A percentile compares a stretch with the other conserved stretches of the same genome.
These are phyloP conservation scores for Watsonalla cultraria DNA, from an alignment of 2,888 invertebrate species.

Conservation along the genomic window DNA sequence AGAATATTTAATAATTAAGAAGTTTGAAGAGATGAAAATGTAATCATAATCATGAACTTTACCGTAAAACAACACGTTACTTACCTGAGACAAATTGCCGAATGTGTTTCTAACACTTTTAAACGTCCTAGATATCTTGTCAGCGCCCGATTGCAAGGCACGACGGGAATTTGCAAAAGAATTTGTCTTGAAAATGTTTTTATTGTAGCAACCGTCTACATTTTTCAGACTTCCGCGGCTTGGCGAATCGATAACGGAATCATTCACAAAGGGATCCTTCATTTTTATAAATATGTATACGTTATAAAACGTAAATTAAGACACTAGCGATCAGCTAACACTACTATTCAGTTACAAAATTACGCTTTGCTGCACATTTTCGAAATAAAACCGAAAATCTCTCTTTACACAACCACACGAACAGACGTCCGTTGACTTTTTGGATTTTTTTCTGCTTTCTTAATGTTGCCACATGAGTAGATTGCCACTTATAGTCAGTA, in stretches of 20 bases:
- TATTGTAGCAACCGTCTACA: conserved; percentile 67
- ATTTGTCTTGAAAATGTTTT: conserved; percentile 61
- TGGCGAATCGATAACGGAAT: conserved; percentile 67
- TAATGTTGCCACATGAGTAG: conserved; percentile 21
- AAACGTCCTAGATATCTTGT: conserved; percentile 82
- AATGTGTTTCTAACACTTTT: conserved; percentile 82
- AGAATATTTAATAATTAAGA: too few relatives aligned
- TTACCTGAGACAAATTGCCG: conserved; percentile 83
- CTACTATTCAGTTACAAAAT: conserved; percentile 11
- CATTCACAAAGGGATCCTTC: conserved; percentile 68
- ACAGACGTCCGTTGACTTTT: conserved; percentile 34
- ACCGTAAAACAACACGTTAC: conserved; percentile 39
- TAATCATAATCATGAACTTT: too few relatives aligned
- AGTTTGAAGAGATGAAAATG: too few relatives aligned
- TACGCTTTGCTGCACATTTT: conserved; percentile 38
- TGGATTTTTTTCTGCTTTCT: conserved; percentile 25
- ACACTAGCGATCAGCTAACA: conserved; percentile 7
- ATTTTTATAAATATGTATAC: conserved; percentile 34
- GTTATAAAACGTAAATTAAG: conserved; percentile 8
- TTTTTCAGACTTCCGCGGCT: conserved; percentile 60
- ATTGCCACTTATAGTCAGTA: too few relatives aligned
- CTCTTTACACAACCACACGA: conserved; percentile 27
- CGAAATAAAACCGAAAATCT: conserved; percentile 28
- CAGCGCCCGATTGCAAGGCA: conserved; percentile 81
- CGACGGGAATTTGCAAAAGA: conserved; percentile 81